Evolutionary conservation across 2,888 invertebrate species (phyloP).

Genomic region (Cantharis nigra): DNA sequence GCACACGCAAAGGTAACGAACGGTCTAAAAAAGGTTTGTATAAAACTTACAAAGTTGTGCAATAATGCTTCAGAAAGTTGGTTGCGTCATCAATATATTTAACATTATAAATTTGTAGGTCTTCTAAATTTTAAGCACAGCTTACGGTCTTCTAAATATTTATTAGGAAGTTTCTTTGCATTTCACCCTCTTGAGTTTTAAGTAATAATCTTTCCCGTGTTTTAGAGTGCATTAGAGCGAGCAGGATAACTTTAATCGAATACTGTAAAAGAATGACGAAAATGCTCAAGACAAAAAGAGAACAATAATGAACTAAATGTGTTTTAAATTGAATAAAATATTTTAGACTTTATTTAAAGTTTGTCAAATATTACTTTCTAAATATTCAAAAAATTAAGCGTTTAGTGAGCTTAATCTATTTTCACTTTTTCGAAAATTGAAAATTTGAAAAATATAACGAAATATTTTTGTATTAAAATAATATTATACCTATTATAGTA

Average conservation of each 20-base stretch:
- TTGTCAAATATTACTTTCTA: background rate
- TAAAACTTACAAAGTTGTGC: background rate
- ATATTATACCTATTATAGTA: too few relatives aligned
- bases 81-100: conserved; percentile 8
- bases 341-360: conserved; percentile 9
- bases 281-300: background rate
- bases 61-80: background rate
- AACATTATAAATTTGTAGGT: conserved; percentile 19
- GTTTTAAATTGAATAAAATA: conserved; percentile 16
- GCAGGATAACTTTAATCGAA: conserved; percentile 21
- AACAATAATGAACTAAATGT: conserved; percentile 15
- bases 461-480: too few relatives aligned
- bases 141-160: conserved; percentile 29
- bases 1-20: conserved; percentile 26
- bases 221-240: conserved; percentile 28
- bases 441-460: too few relatives aligned
- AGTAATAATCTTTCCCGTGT: conserved; percentile 30
- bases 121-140: conserved; percentile 29
- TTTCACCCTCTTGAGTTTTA: conserved; percentile 34
- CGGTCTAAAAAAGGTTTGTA: conserved; percentile 5
- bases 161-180: conserved; percentile 34
- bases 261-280: conserved; percentile 19
- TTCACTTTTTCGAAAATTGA: background rate
- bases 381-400: background rate
- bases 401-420: background rate